Evolutionary conservation across 2,888 invertebrate genomes (phyloP), one percentile per base, ranked within the genome.

Genomic region (Neuroscelio doddi): DNA sequence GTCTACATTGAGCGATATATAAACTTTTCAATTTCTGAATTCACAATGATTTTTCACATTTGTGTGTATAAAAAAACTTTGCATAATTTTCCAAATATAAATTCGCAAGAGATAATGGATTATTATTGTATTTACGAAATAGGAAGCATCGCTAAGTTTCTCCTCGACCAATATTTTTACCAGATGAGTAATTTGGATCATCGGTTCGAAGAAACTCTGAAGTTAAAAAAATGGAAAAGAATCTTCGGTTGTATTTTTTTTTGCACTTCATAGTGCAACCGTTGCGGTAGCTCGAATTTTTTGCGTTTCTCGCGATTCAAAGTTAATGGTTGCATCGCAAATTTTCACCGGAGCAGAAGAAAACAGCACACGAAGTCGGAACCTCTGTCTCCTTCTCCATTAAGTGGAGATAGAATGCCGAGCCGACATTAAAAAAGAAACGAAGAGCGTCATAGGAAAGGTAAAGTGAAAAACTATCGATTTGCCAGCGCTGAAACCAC

Each of bases 241-340:
- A 32, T 32, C 10, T n/a, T n/a, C n/a, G n/a, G 32, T 32, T 9
- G 32, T 9, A 32, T 32, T 32, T 32, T 10, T 32, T 32, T 32
- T 9, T 9, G 3, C 15, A 7, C 12, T 36, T 9, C n/a, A n/a
- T n/a, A n/a, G n/a, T n/a, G n/a, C n/a, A n/a, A 5, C 36, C 15
- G 3, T 36, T 9, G 36, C 36, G 7, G 15, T 36, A 3, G 1
- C 36, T 36, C 36, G 9, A 39, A n/a, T 17, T 9, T 17, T 49
- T n/a, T n/a, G n/a, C n/a, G n/a, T n/a, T n/a, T n/a, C n/a, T n/a
- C n/a, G n/a, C n/a, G n/a, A n/a, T n/a, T n/a, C 42, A 32, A 65
- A 55, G 66, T 65, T 70, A 72, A 73, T 72, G 69, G 68, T 46
- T 67, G 68, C 55, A 56, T 44, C 45, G 61, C 45, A 55, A 62